Conservation (phyloP, 2,113 vertebrate species). For the Neolamprologus sp. region DNA sequence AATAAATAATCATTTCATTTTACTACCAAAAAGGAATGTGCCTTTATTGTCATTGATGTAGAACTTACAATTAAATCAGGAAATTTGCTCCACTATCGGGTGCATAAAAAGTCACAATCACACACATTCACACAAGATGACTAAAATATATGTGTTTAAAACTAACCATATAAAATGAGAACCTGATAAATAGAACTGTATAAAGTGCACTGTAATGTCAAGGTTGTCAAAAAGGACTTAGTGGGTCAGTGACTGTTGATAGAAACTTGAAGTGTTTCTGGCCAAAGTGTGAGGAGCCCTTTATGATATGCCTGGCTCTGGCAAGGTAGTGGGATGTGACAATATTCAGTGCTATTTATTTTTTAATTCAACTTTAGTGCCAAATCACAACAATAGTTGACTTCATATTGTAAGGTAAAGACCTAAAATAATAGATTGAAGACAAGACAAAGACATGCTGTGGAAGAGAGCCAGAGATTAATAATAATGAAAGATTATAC, state of each 20-base stretch:
- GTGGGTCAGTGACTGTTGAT: not conserved
- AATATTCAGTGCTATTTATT: not conserved
- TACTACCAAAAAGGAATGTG: not conserved
- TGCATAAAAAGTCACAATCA: not conserved
- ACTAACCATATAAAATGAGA: not conserved
- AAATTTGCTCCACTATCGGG: not conserved
- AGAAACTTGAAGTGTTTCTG: fast-evolving
- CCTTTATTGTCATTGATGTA: not conserved
- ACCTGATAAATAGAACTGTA: not conserved
- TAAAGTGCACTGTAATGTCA: not conserved
- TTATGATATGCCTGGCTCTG: not conserved
- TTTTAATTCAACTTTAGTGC: not conserved
- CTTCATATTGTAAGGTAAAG: not conserved
- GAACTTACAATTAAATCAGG: not conserved
- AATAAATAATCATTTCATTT: not conserved
- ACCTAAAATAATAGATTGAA: not conserved
- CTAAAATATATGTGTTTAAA: not conserved
- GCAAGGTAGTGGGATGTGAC: not conserved
- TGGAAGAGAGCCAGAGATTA: not conserved
- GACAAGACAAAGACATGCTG: not conserved
- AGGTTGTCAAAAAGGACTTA: not conserved
- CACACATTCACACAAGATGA: not conserved
- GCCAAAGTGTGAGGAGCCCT: not conserved
- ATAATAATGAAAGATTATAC: not conserved
- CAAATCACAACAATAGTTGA: not conserved